Percentiles rank a stretch among this genome's conserved stretches.
phyloP scores from a whole-genome alignment of 1,140 invertebrate species.

The Nixonia krombeini region DNA sequence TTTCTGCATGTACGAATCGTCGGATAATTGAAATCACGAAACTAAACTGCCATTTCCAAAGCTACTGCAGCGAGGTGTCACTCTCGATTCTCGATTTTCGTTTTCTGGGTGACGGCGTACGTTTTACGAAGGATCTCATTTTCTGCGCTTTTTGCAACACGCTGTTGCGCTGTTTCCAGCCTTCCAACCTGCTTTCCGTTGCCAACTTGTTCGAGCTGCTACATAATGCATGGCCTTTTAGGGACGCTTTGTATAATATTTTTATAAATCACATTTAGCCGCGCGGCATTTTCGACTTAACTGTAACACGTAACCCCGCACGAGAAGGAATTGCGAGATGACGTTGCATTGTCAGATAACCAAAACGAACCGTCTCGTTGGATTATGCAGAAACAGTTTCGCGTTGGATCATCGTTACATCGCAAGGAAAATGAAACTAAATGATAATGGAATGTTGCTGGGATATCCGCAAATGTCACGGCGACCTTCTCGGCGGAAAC shows the following conservation, averaged over 20 bases:
- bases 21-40: too few relatives aligned
- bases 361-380: constrained; percentile 15
- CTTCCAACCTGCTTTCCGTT: background rate
- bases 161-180: constrained; percentile 13
- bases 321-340: constrained; percentile 11
- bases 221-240: constrained; percentile 31
- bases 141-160: constrained; percentile 9
- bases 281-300: constrained; percentile 23
- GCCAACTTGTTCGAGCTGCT: constrained; percentile 14
- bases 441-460: too few relatives aligned
- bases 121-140: constrained; percentile 15
- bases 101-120: constrained; percentile 4
- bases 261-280: constrained; percentile 42
- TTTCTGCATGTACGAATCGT: too few relatives aligned
- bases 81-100: constrained; percentile 8
- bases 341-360: constrained; percentile 25
- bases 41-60: too few relatives aligned
- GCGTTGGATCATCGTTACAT: too few relatives aligned
- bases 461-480: too few relatives aligned
- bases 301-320: constrained; percentile 14
- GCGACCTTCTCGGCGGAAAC: too few relatives aligned
- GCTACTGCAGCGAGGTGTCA: too few relatives aligned
- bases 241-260: constrained; percentile 28
- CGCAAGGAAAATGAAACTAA: too few relatives aligned
- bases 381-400: constrained; percentile 18